A percentile compares a stretch with the other conserved stretches of the same genome.
These are phyloP conservation scores for Carassius auratus DNA, from an alignment of 2,113 vertebrate species.

Conservation along the genomic window DNA sequence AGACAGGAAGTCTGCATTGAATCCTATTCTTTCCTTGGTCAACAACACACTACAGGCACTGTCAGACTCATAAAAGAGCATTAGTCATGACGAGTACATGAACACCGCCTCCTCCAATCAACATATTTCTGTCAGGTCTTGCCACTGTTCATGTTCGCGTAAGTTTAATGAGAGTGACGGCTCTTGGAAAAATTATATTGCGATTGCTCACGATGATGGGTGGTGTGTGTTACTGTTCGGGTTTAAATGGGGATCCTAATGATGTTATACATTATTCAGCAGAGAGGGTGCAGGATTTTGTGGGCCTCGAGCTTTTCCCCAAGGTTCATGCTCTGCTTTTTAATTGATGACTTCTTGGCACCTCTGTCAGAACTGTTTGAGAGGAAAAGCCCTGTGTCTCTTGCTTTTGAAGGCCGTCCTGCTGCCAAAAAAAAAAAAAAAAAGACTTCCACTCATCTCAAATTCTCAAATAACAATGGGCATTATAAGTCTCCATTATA, in stretches of 20 bases:
- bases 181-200: not conserved
- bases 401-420: constrained; percentile 1
- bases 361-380: constrained; percentile 1
- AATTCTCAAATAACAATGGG: not conserved
- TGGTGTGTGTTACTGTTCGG: not conserved
- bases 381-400: constrained; percentile 18
- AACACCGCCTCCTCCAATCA: constrained; percentile 29
- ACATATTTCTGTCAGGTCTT: not conserved
- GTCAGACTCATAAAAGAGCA: constrained; percentile 13
- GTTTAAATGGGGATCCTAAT: constrained; percentile 34
- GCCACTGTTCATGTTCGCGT: not conserved
- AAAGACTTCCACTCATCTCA: not conserved
- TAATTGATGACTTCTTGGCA: constrained; percentile 50
- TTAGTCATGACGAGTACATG: constrained; percentile 6
- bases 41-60: constrained; percentile 9
- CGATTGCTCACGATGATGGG: not conserved
- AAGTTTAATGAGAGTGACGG: constrained; percentile 1
- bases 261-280: constrained; percentile 48
- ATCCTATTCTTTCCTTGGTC: constrained; percentile 49
- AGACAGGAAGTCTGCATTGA: constrained; percentile 37
- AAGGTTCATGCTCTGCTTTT: not conserved
- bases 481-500: not conserved
- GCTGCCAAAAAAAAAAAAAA: not conserved
- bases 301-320: constrained; percentile 35
- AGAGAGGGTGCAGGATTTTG: constrained; percentile 5